Evolutionary conservation across 2,113 vertebrate genomes (phyloP), one percentile per base, ranked within the genome.

Genomic region (Mustela nigripes): DNA sequence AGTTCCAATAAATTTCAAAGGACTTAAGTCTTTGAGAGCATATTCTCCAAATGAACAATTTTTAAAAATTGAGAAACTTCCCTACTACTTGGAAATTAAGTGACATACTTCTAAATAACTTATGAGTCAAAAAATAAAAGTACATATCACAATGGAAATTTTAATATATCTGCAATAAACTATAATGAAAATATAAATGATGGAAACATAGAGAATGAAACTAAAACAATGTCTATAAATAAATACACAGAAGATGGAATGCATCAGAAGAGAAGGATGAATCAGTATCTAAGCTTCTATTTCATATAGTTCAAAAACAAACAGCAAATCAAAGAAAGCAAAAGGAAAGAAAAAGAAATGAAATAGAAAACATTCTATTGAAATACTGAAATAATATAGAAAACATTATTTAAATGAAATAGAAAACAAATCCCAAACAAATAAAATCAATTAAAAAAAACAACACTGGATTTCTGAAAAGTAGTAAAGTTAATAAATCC

Each of bases 351-450:
- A 87, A 69, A 45, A 88, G 36, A 88, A 58, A 50, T 33, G 11
- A 76, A 24, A 33, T 10, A 95, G 12, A 95, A 74, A 63, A 82
- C 11, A 94, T 48, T 48, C 45, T 48, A 48, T 11, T 48, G 45
- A 48, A 48, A 48, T 48, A 48, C 45, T 48, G 45, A 48, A 10
- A 48, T 48, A 48, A 48, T 48, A 48, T 48, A 48, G 45, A 48
- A 48, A 48, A 48, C 45, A 48, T 48, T 48, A 48, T 48, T 48
- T 48, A 48, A 48, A 48, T 48, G n/a, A 78, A 24, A 33, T 10
- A 95, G 18, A 95, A 74, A 63, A 82, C 11, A 94, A 94, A 63
- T 14, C 12, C 28, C 58, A 94, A 87, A 42, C 7, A 94, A 11
- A 58, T 69, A 36, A 71, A 39, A 78, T 50, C 42, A 63, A 76